Percentiles rank a stretch among this genome's conserved stretches.
Conservation (phyloP, 2,113 vertebrate genomes). For the Sapayoa aenigma region DNA sequence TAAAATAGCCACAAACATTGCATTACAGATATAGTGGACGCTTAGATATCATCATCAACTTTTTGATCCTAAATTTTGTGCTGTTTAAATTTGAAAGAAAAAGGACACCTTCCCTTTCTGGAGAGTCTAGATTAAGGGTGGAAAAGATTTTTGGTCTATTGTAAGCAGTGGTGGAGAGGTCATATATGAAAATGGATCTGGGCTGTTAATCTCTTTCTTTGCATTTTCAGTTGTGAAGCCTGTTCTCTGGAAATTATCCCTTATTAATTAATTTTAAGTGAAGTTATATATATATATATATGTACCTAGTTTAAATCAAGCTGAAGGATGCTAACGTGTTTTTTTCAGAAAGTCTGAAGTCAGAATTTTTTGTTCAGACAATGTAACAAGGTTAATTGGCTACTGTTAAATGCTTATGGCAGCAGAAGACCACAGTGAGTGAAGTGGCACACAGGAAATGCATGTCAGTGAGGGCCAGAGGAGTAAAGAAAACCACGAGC, state of each 20-base stretch:
- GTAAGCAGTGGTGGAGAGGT: background rate
- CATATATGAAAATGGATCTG: background rate
- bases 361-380: background rate
- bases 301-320: background rate
- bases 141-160: background rate
- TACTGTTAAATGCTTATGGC: background rate
- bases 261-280: background rate
- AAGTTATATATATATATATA: background rate
- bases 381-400: background rate
- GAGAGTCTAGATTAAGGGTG: background rate
- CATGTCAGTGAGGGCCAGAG: background rate
- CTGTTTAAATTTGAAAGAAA: background rate
- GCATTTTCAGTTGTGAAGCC: background rate
- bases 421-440: background rate
- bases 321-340: background rate
- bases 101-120: background rate
- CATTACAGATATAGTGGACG: background rate
- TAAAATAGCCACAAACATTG: background rate
- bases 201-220: background rate
- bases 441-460: background rate
- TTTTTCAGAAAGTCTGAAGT: background rate
- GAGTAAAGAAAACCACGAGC: background rate
- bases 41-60: background rate
- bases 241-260: background rate
- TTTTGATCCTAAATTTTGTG: background rate